Conservation (phyloP, 2,888 invertebrate genomes). For the Pemphredon lugubris region DNA sequence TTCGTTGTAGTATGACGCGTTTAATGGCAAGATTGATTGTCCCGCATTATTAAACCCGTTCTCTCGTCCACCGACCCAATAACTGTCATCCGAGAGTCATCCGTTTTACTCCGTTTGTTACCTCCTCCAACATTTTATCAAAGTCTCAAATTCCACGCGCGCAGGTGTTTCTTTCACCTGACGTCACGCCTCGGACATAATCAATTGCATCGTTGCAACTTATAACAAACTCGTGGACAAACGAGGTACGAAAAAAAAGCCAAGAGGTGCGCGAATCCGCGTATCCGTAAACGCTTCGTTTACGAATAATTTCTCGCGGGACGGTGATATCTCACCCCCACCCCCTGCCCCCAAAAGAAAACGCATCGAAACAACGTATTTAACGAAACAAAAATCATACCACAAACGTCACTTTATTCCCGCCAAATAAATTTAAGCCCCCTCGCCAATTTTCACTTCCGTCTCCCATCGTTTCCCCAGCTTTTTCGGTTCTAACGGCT, state of each 20-base stretch:
- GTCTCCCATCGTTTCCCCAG: neutral
- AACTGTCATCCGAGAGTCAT: conserved; percentile 62
- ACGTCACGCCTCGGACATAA: no score
- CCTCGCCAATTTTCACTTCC: conserved; percentile 10
- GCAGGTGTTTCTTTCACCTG: conserved; percentile 39
- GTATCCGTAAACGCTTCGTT: neutral
- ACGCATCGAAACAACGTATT: no score
- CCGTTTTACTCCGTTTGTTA: conserved; percentile 49
- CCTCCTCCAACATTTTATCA: conserved; percentile 55
- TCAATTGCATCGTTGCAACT: no score
- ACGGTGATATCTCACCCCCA: no score
- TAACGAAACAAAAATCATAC: no score
- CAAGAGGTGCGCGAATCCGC: neutral
- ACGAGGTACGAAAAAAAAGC: no score
- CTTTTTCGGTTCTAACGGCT: neutral
- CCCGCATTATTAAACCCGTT: conserved; percentile 57
- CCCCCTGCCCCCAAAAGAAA: no score
- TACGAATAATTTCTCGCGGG: no score
- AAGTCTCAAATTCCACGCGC: conserved; percentile 47
- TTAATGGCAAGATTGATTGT: conserved; percentile 63
- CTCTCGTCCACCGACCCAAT: conserved; percentile 44
- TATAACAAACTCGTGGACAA: no score
- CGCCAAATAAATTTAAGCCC: conserved; percentile 25
- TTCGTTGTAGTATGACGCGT: conserved; percentile 38
- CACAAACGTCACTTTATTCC: no score